Percentiles rank a stretch among this genome's conserved stretches.
Evolutionary conservation across 1,140 invertebrate genomes (phyloP).

Genomic region (Eriosoma lanigerum): DNA sequence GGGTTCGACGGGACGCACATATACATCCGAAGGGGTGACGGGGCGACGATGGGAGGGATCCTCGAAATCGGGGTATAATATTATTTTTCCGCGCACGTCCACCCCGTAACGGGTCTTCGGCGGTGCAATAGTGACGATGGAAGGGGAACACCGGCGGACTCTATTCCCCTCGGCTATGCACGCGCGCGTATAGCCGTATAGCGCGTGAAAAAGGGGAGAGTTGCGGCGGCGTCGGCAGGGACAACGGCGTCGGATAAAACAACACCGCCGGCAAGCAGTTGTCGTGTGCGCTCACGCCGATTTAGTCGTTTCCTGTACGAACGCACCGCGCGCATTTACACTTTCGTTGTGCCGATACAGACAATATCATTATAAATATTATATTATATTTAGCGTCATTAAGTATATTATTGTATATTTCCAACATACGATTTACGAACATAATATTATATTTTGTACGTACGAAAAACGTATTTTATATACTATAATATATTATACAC

Average conservation of each 20-base stretch:
- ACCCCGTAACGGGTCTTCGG: neutral
- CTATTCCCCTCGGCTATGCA: neutral
- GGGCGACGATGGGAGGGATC: slow-evolving; percentile 8
- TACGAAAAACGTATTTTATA: too few species aligned
- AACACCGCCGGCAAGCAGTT: slow-evolving; percentile 46
- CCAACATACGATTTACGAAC: neutral
- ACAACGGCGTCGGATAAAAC: slow-evolving; percentile 22
- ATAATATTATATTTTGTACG: too few species aligned
- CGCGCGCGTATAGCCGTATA: too few species aligned
- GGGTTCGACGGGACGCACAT: neutral
- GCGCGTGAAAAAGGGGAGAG: slow-evolving; percentile 24
- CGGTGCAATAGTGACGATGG: neutral
- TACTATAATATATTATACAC: too few species aligned
- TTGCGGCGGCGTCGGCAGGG: slow-evolving; percentile 3
- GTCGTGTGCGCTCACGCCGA: slow-evolving; percentile 51
- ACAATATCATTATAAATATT: too few species aligned
- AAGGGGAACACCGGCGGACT: neutral
- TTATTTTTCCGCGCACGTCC: neutral
- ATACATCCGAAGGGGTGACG: neutral
- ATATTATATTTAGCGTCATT: too few species aligned
- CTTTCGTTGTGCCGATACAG: too few species aligned
- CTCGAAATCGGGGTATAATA: slow-evolving; percentile 43
- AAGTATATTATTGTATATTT: neutral
- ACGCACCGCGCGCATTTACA: neutral
- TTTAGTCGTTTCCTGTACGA: slow-evolving; percentile 41